phyloP scores from a whole-genome alignment of 2,113 vertebrate species.

The Halcyon senegalensis region DNA sequence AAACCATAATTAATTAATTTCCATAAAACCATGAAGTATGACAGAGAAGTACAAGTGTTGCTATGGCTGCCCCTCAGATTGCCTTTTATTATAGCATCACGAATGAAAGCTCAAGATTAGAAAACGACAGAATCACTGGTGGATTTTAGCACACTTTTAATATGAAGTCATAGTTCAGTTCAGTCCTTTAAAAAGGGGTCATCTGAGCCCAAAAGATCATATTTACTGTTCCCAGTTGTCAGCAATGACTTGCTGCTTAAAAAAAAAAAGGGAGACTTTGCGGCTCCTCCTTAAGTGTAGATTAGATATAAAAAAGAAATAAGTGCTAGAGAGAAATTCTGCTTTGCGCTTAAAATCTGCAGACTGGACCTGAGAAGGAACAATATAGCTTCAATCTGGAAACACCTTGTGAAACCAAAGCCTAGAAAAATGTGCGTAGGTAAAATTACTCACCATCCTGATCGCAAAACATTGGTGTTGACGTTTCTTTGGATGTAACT shows the following conservation, averaged over 20 bases:
- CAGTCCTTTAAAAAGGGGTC: background rate
- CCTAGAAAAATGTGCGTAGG: background rate
- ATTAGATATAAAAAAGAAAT: slow-evolving; percentile 38
- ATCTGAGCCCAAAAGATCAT: background rate
- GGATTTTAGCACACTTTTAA: background rate
- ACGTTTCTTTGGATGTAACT: slow-evolving; percentile 57
- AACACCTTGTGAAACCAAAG: slow-evolving; percentile 42
- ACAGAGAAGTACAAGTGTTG: background rate
- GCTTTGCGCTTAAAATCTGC: background rate
- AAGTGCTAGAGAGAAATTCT: background rate
- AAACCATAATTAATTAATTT: background rate
- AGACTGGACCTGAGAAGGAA: background rate
- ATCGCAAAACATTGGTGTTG: slow-evolving; percentile 17
- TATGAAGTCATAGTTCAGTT: background rate
- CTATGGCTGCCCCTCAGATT: background rate
- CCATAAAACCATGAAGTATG: background rate
- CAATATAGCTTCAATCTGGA: background rate
- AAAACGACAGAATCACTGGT: background rate
- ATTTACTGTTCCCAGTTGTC: slow-evolving; percentile 1
- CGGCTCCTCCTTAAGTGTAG: background rate
- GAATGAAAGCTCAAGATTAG: background rate
- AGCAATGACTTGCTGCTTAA: background rate
- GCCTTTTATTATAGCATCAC: background rate
- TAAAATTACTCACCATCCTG: slow-evolving; percentile 8
- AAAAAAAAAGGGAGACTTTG: background rate